phyloP scores from a whole-genome alignment of 2,888 invertebrate species.

The Tenthredo scrophulariae region DNA sequence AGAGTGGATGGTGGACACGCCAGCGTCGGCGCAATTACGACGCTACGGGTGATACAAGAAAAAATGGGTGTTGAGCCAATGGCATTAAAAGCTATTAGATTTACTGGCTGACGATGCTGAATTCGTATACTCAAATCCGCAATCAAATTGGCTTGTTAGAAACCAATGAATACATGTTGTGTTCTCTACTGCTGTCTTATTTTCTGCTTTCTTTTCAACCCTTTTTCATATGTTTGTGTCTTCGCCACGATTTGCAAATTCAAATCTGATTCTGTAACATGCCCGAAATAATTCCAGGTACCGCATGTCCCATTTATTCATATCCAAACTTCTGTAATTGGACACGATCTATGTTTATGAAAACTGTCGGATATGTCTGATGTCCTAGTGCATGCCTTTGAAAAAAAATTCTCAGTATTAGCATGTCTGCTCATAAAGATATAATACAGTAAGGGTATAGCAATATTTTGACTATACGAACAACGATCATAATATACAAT shows the following conservation, averaged over 20 bases:
- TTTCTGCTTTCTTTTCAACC: not conserved
- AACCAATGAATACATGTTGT: slow-evolving; percentile 25
- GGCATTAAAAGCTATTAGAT: slow-evolving; percentile 70
- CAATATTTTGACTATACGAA: not conserved
- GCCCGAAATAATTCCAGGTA: slow-evolving; percentile 7
- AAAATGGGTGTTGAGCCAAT: slow-evolving; percentile 78
- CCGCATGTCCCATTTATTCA: slow-evolving; percentile 16
- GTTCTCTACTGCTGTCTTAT: slow-evolving; percentile 44
- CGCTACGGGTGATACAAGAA: slow-evolving; percentile 77
- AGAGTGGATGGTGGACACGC: slow-evolving; percentile 73
- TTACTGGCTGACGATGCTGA: slow-evolving; percentile 57
- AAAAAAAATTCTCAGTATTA: not conserved
- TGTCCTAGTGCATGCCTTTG: slow-evolving; percentile 22
- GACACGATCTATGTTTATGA: not conserved
- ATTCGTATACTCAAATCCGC: not conserved
- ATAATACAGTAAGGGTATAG: not conserved
- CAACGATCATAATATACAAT: not conserved
- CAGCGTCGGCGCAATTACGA: slow-evolving; percentile 70
- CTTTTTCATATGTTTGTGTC: not conserved
- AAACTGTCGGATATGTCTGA: slow-evolving; percentile 51
- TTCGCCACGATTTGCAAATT: not conserved
- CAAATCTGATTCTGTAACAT: not conserved
- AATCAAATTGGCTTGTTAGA: slow-evolving; percentile 51
- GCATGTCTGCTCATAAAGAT: not conserved
- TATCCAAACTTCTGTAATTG: not conserved